Evolutionary conservation across 2,888 invertebrate species (phyloP).

Genomic region (Heteromyza rotundicornis): DNA sequence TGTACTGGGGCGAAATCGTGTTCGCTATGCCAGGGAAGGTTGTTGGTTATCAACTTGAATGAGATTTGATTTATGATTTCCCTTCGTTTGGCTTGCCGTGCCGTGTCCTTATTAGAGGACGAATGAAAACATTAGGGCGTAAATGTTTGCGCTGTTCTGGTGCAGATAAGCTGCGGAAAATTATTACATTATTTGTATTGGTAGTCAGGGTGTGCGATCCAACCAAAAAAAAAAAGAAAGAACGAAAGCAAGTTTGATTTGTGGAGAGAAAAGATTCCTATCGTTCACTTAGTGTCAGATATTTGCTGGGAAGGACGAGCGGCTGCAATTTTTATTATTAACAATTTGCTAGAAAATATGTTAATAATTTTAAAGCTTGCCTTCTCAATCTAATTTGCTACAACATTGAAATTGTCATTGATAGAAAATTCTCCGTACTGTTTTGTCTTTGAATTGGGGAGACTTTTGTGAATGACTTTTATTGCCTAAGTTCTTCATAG

Average conservation of each 20-base stretch:
- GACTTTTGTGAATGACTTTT: too few relatives aligned
- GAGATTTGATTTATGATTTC: constrained; percentile 36
- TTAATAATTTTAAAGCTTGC: too few relatives aligned
- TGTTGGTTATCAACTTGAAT: not conserved
- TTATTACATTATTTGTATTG: constrained; percentile 58
- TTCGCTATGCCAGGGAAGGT: constrained; percentile 18
- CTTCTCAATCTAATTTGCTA: too few relatives aligned
- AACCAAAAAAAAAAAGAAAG: not conserved
- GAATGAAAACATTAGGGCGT: constrained; percentile 58
- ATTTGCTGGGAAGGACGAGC: too few relatives aligned
- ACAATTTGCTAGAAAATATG: too few relatives aligned
- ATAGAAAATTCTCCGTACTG: too few relatives aligned
- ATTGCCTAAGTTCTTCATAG: too few relatives aligned
- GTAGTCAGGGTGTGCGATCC: constrained; percentile 15
- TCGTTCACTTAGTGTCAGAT: constrained; percentile 56
- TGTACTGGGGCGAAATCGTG: constrained; percentile 21
- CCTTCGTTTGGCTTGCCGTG: constrained; percentile 1
- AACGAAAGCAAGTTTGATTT: constrained; percentile 14
- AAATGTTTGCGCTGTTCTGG: constrained; percentile 60
- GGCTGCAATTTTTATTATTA: too few relatives aligned
- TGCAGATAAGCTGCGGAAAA: constrained; percentile 58
- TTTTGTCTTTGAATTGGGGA: too few relatives aligned
- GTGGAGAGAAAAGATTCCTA: constrained; percentile 45
- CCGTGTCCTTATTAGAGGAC: constrained; percentile 21
- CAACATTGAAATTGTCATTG: too few relatives aligned